These are phyloP conservation scores for Chrysina gloriosa DNA, from an alignment of 2,888 invertebrate species.

Conservation along the genomic window DNA sequence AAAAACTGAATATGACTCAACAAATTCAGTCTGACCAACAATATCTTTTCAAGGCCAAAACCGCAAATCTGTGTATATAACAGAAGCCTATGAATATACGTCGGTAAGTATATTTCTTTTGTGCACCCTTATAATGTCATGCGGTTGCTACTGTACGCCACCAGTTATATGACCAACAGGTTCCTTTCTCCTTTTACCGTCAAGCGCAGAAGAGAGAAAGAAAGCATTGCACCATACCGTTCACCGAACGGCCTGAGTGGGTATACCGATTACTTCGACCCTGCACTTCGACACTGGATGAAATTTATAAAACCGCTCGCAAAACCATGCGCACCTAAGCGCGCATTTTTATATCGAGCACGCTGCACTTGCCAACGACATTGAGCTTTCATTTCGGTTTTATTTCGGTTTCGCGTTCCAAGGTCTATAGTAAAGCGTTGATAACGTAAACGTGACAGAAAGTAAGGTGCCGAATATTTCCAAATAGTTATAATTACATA, in stretches of 20 bases:
- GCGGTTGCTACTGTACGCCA: conserved; percentile 44
- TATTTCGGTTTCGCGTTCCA: not conserved
- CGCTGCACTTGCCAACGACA: not conserved
- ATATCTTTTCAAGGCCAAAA: not conserved
- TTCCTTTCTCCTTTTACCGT: conserved; percentile 32
- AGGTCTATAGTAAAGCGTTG: not conserved
- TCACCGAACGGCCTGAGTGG: conserved; percentile 22
- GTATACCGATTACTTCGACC: conserved; percentile 43
- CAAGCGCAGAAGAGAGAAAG: conserved; percentile 25
- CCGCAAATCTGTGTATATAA: conserved; percentile 1
- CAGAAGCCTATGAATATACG: conserved; percentile 36
- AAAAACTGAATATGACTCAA: too few species aligned
- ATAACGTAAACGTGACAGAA: not conserved
- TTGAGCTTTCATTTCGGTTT: conserved; percentile 24
- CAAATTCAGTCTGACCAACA: too few species aligned
- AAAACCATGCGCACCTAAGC: not conserved
- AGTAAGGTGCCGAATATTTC: not conserved
- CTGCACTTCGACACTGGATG: conserved; percentile 44
- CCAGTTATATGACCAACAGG: conserved; percentile 44
- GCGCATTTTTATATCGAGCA: not conserved
- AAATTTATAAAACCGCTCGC: conserved; percentile 43
- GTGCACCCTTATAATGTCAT: conserved; percentile 45
- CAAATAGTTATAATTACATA: too few species aligned
- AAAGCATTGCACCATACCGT: conserved; percentile 4
- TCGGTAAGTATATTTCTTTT: conserved; percentile 43